Conservation (phyloP, 1,140 invertebrate genomes). For the Nylanderia fulva region DNA sequence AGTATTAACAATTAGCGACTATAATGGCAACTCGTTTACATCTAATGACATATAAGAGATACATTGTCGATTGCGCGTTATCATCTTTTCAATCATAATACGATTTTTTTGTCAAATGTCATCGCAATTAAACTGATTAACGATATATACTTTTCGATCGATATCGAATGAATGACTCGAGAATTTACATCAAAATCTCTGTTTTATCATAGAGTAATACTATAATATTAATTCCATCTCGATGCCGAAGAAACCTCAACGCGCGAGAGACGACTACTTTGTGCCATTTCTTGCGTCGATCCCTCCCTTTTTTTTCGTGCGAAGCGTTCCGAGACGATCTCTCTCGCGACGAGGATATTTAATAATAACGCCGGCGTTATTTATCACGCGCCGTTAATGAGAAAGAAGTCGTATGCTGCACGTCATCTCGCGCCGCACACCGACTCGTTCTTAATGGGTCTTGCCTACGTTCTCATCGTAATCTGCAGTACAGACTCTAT, state of each 20-base stretch:
- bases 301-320: neutral
- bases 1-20: conserved; percentile 16
- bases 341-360: conserved; percentile 46
- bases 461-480: conserved; percentile 50
- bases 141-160: conserved; percentile 17
- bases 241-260: conserved; percentile 2
- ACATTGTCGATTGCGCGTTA: neutral
- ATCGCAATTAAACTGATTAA: neutral
- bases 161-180: conserved; percentile 17
- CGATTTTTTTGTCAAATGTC: neutral
- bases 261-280: conserved; percentile 15
- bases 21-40: conserved; percentile 25
- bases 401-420: conserved; percentile 61
- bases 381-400: conserved; percentile 68
- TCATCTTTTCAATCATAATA: neutral
- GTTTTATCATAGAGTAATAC: conserved; percentile 28
- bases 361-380: conserved; percentile 66
- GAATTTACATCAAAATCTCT: conserved; percentile 35
- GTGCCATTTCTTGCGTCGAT: neutral
- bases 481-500: conserved; percentile 55
- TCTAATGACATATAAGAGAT: conserved; percentile 10
- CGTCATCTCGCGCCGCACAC: conserved; percentile 50
- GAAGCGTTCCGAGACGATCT: conserved; percentile 18
- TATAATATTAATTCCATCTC: neutral
- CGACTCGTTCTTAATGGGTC: conserved; percentile 63